Evolutionary conservation across 2,888 invertebrate genomes (phyloP).

Genomic region (Leptarthrus brevirostris): DNA sequence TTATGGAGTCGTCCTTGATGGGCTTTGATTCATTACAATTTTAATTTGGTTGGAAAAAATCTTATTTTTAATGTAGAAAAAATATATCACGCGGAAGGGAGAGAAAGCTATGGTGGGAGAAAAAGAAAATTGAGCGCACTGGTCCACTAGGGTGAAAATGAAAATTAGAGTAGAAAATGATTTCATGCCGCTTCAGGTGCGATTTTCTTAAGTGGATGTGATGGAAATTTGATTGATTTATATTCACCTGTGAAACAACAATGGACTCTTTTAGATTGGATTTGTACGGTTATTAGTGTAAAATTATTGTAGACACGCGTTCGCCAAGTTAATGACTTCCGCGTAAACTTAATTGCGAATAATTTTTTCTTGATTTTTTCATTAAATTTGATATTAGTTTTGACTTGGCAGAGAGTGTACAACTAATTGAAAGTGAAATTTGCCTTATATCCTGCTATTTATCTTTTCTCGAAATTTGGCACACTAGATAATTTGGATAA

Average conservation of each 20-base stretch:
- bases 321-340: neutral
- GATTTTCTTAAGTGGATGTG: slow-evolving; percentile 24
- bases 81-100: no score
- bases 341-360: neutral
- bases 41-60: slow-evolving; percentile 44
- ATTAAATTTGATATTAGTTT: neutral
- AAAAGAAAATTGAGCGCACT: neutral
- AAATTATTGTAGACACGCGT: neutral
- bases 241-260: slow-evolving; percentile 10
- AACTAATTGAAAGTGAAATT: slow-evolving; percentile 34
- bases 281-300: neutral
- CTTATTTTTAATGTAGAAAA: neutral
- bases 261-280: neutral
- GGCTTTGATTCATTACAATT: slow-evolving; percentile 50
- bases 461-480: no score
- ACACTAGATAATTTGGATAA: no score
- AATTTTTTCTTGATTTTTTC: no score
- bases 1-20: slow-evolving; percentile 1
- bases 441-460: no score
- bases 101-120: neutral
- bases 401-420: neutral
- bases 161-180: slow-evolving; percentile 39
- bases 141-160: slow-evolving; percentile 12
- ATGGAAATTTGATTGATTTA: slow-evolving; percentile 45
- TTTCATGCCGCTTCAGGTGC: slow-evolving; percentile 11